Base-by-base conservation (phyloP, 2,113 vertebrate genomes). In the Hydrolagus affinis region DNA sequence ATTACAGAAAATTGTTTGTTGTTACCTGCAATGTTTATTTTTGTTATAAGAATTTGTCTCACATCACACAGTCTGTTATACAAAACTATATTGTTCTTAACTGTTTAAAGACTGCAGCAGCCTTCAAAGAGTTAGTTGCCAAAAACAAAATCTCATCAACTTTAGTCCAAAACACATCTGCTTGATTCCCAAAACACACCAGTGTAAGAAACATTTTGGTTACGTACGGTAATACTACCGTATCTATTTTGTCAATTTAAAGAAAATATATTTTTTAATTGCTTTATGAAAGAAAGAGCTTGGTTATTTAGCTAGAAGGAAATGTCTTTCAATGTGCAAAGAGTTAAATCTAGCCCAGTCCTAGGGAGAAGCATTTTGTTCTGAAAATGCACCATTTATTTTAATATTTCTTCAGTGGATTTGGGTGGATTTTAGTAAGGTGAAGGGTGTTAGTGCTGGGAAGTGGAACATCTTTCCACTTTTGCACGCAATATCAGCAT, bases 1-100 rank as follows among this genome's bases (percentile, higher is more conserved):
- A 75, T 75, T 74, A 56, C 17, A 44, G 72, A 44, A 74, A 74
- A 74, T 74, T 74, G 72, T 74, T 74, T 75, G 25, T 28, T 74
- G 30, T 74, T 17, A 9, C 19, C 30, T 44, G 17, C 73, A 75
- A 75, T 75, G 32, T 19, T 75, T 21, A 75, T 75, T 75, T 75
- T 21, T 44, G 73, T 21, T 75, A 56, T 7, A 75, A 75, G 11
- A 10, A 56, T 75, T 75, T 12, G 7, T 56, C 73, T 75, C 73
- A 57, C 73, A 19, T 56, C 32, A 75, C 73, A 56, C 8, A 21
- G 9, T 75, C 19, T 19, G 28, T 44, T 56, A 75, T 1, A 21
- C 4, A 75, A 72, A 72, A 72, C 14, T 72, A 21, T 17, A 75
- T 72, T 7, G 25, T 28, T 1, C 12, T 75, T 75, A 75, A 75